Percentiles rank a stretch among this genome's conserved stretches.
phyloP scores from a whole-genome alignment of 2,888 invertebrate species.

The Athalia circularis region DNA sequence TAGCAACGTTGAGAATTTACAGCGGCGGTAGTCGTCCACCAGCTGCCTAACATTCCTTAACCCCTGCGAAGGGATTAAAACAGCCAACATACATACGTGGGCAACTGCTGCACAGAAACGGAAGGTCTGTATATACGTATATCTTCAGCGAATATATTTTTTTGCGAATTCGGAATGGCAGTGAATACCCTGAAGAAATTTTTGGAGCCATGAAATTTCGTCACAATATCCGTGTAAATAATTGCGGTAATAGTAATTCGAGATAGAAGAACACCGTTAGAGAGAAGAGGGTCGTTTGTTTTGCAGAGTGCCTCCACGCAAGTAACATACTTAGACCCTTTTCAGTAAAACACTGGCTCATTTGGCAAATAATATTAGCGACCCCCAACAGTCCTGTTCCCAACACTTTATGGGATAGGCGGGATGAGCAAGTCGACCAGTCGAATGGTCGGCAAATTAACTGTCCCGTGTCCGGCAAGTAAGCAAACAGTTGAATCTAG shows the following conservation, averaged over 20 bases:
- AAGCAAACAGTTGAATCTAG: conserved; percentile 44
- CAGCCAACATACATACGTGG: not conserved
- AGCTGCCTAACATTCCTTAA: not conserved
- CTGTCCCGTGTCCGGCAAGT: conserved; percentile 34
- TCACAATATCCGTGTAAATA: not conserved
- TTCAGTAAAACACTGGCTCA: conserved; percentile 39
- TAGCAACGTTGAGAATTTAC: not conserved
- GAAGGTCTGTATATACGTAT: not conserved
- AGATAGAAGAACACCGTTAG: conserved; percentile 33
- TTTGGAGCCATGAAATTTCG: not conserved
- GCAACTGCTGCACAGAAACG: not conserved
- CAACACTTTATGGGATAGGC: conserved; percentile 38
- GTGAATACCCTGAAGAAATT: not conserved
- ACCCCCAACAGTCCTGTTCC: conserved; percentile 43
- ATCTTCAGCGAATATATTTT: not conserved
- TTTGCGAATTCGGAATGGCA: too few relatives aligned
- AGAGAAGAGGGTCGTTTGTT: conserved; percentile 32
- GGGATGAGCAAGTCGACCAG: conserved; percentile 20
- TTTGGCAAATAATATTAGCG: conserved; percentile 42
- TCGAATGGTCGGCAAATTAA: conserved; percentile 44
- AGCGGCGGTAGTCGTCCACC: not conserved
- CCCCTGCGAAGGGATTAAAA: not conserved
- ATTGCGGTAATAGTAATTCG: conserved; percentile 4
- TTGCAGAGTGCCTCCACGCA: conserved; percentile 22
- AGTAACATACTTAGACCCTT: conserved; percentile 33